Evolutionary conservation across 2,888 invertebrate species (phyloP).

Genomic region (Dorcus hopei): DNA sequence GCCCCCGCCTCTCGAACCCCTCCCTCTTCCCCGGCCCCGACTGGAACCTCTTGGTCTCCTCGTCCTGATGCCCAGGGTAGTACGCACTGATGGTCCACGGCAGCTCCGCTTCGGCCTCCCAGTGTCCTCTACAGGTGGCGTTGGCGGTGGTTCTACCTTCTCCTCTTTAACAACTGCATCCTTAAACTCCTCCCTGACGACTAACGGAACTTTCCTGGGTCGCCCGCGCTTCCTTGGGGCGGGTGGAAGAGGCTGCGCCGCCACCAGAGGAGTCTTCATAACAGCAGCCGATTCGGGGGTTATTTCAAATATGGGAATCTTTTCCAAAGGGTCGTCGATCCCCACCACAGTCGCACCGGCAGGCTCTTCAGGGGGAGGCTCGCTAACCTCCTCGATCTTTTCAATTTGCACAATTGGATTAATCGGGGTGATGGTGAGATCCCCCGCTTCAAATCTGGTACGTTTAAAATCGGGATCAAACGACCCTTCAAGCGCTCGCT

Average conservation of each 20-base stretch:
- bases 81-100: conserved; percentile 44
- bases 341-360: not conserved
- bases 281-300: conserved; percentile 26
- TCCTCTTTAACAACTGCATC: conserved; percentile 28
- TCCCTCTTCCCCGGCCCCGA: conserved; percentile 39
- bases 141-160: conserved; percentile 6
- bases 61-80: conserved; percentile 46
- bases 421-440: conserved; percentile 23
- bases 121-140: conserved; percentile 17
- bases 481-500: conserved; percentile 16
- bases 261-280: conserved; percentile 14
- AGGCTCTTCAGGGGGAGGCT: not conserved
- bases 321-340: conserved; percentile 28
- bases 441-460: conserved; percentile 21
- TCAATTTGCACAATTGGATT: conserved; percentile 4
- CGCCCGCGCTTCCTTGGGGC: conserved; percentile 51
- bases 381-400: not conserved
- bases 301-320: conserved; percentile 34
- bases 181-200: conserved; percentile 44
- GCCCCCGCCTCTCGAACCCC: conserved; percentile 29
- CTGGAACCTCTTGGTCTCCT: conserved; percentile 44
- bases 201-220: conserved; percentile 51
- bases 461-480: conserved; percentile 17
- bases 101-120: conserved; percentile 48
- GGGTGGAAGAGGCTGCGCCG: conserved; percentile 26